Evolutionary conservation across 2,797 vertebrate genomes (phyloP).

Genomic region (Psittacula echo): DNA sequence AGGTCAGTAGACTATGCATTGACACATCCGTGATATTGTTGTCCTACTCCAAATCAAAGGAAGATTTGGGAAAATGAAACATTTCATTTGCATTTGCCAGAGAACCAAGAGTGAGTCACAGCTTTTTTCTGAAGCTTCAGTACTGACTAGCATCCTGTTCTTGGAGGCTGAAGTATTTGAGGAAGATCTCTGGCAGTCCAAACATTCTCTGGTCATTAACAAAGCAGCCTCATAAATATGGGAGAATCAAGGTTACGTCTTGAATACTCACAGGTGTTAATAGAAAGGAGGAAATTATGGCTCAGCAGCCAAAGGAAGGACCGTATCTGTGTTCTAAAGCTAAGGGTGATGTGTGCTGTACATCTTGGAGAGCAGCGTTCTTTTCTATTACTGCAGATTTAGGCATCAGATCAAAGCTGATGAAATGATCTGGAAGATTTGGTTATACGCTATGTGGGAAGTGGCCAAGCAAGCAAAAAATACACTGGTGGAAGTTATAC

Average conservation of each 20-base stretch:
- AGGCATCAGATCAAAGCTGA: background rate
- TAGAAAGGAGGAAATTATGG: background rate
- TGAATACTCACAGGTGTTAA: background rate
- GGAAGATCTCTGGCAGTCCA: background rate
- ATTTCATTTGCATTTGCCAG: background rate
- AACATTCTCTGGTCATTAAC: background rate
- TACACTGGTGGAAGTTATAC: background rate
- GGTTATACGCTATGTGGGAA: background rate
- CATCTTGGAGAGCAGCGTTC: background rate
- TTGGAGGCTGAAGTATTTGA: background rate
- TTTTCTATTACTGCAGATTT: background rate
- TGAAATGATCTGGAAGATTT: background rate
- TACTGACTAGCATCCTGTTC: background rate
- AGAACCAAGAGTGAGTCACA: background rate
- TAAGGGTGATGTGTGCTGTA: background rate
- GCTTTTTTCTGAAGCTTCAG: background rate
- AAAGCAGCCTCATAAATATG: background rate
- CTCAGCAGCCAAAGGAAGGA: background rate
- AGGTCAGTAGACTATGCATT: background rate
- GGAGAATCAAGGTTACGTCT: background rate
- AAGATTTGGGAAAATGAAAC: background rate
- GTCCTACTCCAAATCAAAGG: background rate
- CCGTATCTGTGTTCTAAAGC: background rate
- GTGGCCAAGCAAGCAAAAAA: background rate
- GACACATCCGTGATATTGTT: background rate